These are phyloP conservation scores for Acanthacorydalis orientalis DNA, from an alignment of 2,888 invertebrate genomes.

Conservation along the genomic window DNA sequence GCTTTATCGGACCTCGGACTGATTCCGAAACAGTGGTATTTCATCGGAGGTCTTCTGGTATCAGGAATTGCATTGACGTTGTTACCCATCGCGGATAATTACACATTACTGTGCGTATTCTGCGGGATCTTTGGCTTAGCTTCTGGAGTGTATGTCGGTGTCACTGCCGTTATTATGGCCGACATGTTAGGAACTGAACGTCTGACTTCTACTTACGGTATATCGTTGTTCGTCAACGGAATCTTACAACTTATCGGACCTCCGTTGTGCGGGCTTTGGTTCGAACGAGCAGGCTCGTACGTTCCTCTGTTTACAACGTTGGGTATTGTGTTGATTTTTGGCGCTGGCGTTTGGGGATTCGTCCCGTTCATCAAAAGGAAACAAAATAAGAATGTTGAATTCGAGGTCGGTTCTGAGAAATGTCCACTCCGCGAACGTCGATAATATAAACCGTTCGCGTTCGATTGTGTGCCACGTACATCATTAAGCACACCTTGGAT, in stretches of 20 bases:
- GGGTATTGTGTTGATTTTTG: constrained; percentile 53
- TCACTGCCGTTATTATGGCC: constrained; percentile 76
- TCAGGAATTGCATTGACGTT: constrained; percentile 60
- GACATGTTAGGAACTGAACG: constrained; percentile 72
- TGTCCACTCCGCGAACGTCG: too few relatives aligned
- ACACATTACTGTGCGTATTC: constrained; percentile 44
- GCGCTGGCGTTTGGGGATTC: constrained; percentile 57
- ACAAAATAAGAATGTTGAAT: too few relatives aligned
- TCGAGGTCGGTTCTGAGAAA: too few relatives aligned
- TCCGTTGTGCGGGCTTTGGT: constrained; percentile 64
- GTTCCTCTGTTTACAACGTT: constrained; percentile 55
- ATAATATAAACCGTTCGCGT: too few relatives aligned
- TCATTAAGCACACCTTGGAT: too few relatives aligned
- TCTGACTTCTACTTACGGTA: constrained; percentile 73
- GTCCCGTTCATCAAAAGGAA: constrained; percentile 46
- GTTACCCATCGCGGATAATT: constrained; percentile 50
- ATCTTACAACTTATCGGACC: constrained; percentile 67
- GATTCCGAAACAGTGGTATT: constrained; percentile 70
- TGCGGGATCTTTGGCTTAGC: constrained; percentile 67
- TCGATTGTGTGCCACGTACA: too few relatives aligned
- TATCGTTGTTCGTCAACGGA: constrained; percentile 71
- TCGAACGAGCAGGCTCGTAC: constrained; percentile 43
- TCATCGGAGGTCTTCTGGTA: constrained; percentile 57
- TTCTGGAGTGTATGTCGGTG: constrained; percentile 71
- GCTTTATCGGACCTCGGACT: constrained; percentile 61